These are phyloP conservation scores for Stenurella melanura DNA, from an alignment of 2,888 invertebrate species.

Conservation along the genomic window DNA sequence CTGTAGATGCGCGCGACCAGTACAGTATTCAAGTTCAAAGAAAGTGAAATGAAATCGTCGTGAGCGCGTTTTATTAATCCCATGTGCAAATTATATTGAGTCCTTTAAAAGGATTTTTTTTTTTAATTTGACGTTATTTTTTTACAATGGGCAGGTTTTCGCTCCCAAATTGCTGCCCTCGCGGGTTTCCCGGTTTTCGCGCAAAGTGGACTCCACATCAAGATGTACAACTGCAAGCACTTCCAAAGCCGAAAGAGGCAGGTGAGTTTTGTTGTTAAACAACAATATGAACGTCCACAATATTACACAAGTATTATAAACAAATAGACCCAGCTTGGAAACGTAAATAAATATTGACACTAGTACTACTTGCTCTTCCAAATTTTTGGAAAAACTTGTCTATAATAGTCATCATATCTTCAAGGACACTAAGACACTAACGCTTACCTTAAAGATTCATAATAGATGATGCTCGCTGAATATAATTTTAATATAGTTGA, in stretches of 20 bases:
- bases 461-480: too few species aligned
- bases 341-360: background rate
- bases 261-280: constrained; percentile 75
- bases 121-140: background rate
- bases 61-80: constrained; percentile 10
- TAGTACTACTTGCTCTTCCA: background rate
- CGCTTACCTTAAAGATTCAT: too few species aligned
- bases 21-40: constrained; percentile 37
- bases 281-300: background rate
- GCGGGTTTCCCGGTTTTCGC: constrained; percentile 68
- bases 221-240: constrained; percentile 63
- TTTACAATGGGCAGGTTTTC: constrained; percentile 61
- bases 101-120: background rate
- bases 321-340: background rate
- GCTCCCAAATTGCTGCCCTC: constrained; percentile 59
- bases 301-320: background rate
- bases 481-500: too few species aligned
- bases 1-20: constrained; percentile 30
- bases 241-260: constrained; percentile 82
- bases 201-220: constrained; percentile 70
- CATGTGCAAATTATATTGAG: background rate
- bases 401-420: too few species aligned
- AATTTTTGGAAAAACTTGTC: too few species aligned
- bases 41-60: constrained; percentile 39
- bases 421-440: too few species aligned